phyloP scores from a whole-genome alignment of 2,113 vertebrate genomes.

The Hyperopisus bebe region DNA sequence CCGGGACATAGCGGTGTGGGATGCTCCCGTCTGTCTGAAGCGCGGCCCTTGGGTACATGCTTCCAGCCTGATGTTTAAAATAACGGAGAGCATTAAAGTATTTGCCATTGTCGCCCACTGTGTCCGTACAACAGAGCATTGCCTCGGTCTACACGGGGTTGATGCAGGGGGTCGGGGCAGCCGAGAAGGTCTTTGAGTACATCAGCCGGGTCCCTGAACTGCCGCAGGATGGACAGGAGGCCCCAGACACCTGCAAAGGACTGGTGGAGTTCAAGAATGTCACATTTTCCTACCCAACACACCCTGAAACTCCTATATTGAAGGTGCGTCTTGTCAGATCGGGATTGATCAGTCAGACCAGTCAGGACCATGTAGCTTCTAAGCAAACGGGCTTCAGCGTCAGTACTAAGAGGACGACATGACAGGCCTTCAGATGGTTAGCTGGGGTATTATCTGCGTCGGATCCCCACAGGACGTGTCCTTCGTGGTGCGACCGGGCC shows the following conservation, averaged over 20 bases:
- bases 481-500: slow-evolving; percentile 78
- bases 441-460: not conserved
- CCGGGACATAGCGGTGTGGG: not conserved
- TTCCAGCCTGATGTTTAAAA: not conserved
- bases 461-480: slow-evolving; percentile 70
- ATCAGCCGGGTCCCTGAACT: slow-evolving; percentile 79
- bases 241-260: slow-evolving; percentile 70
- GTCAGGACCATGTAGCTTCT: not conserved
- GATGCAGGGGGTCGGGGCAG: slow-evolving; percentile 93
- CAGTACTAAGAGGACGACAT: not conserved
- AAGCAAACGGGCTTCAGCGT: not conserved
- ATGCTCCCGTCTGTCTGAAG: not conserved
- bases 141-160: slow-evolving; percentile 89
- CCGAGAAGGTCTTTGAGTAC: slow-evolving; percentile 95
- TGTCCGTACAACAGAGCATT: slow-evolving; percentile 59
- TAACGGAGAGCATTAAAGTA: not conserved
- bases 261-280: slow-evolving; percentile 85
- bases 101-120: not conserved
- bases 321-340: slow-evolving; percentile 64
- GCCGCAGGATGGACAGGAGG: slow-evolving; percentile 64
- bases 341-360: not conserved
- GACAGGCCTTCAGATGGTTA: not conserved
- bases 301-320: slow-evolving; percentile 73
- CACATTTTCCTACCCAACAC: slow-evolving; percentile 80
- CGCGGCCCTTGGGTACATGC: no score